These are phyloP conservation scores for Pipistrellus nathusii DNA, from an alignment of 2,797 vertebrate species.

Conservation along the genomic window DNA sequence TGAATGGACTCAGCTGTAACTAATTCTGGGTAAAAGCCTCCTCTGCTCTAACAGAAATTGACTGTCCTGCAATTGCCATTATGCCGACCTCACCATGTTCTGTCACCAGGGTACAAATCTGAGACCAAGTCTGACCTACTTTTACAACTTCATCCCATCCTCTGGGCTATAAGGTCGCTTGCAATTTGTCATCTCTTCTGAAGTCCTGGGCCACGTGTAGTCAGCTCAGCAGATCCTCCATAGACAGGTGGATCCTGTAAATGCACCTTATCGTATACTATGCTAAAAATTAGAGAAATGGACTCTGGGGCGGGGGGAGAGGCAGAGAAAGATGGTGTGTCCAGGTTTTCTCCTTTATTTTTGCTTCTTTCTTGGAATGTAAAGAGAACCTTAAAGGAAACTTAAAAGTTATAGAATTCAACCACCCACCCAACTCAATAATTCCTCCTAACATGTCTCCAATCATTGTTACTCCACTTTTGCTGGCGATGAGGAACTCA, in stretches of 20 bases:
- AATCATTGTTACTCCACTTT: not conserved
- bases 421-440: not conserved
- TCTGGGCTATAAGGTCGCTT: not conserved
- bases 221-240: not conserved
- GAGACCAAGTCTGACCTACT: not conserved
- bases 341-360: not conserved
- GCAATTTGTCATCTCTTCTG: not conserved
- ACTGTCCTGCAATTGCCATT: not conserved
- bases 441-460: not conserved
- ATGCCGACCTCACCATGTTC: not conserved
- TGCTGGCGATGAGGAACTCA: not conserved
- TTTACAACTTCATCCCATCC: not conserved
- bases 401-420: not conserved
- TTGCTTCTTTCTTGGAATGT: not conserved
- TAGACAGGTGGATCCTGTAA: not conserved
- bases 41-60: not conserved
- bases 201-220: not conserved
- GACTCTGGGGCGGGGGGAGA: not conserved
- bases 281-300: conserved; percentile 18
- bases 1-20: not conserved
- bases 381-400: not conserved
- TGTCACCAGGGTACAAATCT: not conserved
- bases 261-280: not conserved
- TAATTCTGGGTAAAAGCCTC: not conserved
- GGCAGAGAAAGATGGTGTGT: not conserved